Percentiles rank a stretch among this genome's conserved stretches.
Evolutionary conservation across 2,797 vertebrate species (phyloP).

Genomic region (Hemibagrus guttatus): DNA sequence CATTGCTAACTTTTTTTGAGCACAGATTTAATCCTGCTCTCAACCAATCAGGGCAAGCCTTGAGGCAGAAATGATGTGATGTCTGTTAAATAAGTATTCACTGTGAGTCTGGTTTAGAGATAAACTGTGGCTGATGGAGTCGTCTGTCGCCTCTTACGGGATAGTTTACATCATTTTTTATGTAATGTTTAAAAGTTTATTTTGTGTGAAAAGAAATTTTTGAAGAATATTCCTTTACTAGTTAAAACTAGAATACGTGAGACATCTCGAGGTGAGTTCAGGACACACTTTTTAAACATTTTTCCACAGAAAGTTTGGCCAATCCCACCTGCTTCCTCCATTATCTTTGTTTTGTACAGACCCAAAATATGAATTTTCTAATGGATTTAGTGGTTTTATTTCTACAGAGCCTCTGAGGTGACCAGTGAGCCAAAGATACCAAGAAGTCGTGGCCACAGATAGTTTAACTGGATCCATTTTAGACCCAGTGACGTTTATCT

Average conservation of each 20-base stretch:
- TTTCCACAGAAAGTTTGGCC: not conserved
- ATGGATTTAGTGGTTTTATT: not conserved
- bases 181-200: not conserved
- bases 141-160: not conserved
- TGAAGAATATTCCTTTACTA: not conserved
- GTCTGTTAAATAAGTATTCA: not conserved
- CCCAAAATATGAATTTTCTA: not conserved
- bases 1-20: not conserved
- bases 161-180: not conserved
- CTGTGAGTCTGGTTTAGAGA: not conserved
- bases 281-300: not conserved
- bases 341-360: not conserved
- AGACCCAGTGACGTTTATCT: not conserved
- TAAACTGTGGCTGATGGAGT: too few relatives aligned
- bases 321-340: not conserved
- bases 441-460: not conserved
- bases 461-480: not conserved
- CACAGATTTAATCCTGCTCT: not conserved
- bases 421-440: not conserved
- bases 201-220: not conserved
- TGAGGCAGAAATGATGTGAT: not conserved
- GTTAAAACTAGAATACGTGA: not conserved
- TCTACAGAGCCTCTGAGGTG: not conserved
- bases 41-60: conserved; percentile 3
- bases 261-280: not conserved